Conservation (phyloP, 2,113 vertebrate species). For the Pollachius pollachius region DNA sequence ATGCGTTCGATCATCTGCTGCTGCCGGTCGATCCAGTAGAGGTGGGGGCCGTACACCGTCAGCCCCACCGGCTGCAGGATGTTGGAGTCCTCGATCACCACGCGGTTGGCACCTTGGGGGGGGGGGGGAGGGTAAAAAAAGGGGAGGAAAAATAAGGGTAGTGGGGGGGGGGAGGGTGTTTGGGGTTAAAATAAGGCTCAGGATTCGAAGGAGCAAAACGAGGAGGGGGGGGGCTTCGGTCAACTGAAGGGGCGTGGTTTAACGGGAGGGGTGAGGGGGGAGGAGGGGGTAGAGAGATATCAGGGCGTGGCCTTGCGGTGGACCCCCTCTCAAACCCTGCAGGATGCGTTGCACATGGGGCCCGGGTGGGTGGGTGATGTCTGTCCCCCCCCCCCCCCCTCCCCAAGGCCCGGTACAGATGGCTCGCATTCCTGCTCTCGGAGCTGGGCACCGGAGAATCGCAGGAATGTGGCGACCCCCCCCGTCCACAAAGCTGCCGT, state of each 20-base stretch:
- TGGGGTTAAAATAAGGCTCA: conserved; percentile 13
- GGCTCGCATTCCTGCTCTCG: conserved; percentile 41
- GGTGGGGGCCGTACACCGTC: conserved; percentile 90
- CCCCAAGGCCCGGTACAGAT: conserved; percentile 15
- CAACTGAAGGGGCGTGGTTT: conserved; percentile 19
- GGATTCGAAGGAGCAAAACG: conserved; percentile 48
- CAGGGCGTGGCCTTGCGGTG: neutral
- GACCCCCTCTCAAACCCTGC: neutral
- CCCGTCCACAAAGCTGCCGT: too few species aligned
- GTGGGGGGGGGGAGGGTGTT: conserved; percentile 7
- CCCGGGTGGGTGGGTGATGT: neutral
- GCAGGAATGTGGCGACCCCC: conserved; percentile 36
- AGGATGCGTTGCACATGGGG: too few species aligned
- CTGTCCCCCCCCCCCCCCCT: neutral
- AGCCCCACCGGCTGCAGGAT: conserved; percentile 95
- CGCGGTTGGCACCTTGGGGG: conserved; percentile 85
- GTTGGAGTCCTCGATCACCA: conserved; percentile 94
- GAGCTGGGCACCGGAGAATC: conserved; percentile 26
- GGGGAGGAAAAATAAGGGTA: neutral
- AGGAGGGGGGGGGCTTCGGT: conserved; percentile 47
- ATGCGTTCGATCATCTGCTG: conserved; percentile 99
- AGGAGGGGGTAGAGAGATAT: neutral
- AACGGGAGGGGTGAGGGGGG: conserved; percentile 15
- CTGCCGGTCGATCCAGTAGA: conserved; percentile 98
- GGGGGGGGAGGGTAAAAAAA: neutral